Evolutionary conservation across 2,888 invertebrate genomes (phyloP).

Genomic region (Andrena fulva): DNA sequence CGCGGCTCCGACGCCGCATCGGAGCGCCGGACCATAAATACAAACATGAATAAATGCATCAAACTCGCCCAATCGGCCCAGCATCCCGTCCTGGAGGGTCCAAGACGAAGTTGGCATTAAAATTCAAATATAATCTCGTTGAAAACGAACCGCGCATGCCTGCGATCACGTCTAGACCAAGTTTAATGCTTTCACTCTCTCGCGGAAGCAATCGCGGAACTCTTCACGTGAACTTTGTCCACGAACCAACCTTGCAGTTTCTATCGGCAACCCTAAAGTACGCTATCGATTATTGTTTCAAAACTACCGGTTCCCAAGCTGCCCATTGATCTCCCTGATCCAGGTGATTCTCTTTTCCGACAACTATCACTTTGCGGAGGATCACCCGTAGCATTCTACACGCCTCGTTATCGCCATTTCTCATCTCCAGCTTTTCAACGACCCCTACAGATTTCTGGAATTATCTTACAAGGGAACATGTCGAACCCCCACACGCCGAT

Average conservation of each 20-base stretch:
- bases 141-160: constrained; percentile 45
- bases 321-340: constrained; percentile 45
- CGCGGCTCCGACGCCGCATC: constrained; percentile 24
- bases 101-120: constrained; percentile 70
- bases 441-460: constrained; percentile 12
- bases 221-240: background rate
- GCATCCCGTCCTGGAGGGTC: constrained; percentile 24
- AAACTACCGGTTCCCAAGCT: constrained; percentile 30
- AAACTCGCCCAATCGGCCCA: constrained; percentile 63
- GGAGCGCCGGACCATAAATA: constrained; percentile 73
- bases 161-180: constrained; percentile 2
- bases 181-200: background rate
- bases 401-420: constrained; percentile 3
- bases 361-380: constrained; percentile 31
- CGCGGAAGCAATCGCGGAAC: background rate
- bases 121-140: constrained; percentile 79
- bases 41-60: constrained; percentile 81
- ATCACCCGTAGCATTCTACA: constrained; percentile 48
- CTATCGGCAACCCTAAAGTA: background rate
- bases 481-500: too few species aligned
- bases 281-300: constrained; percentile 55
- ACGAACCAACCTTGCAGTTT: background rate
- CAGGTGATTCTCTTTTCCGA: constrained; percentile 35
- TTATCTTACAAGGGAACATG: background rate
- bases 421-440: background rate